These are phyloP conservation scores for Tenthredo scrophulariae DNA, from an alignment of 2,888 invertebrate species.

Conservation along the genomic window DNA sequence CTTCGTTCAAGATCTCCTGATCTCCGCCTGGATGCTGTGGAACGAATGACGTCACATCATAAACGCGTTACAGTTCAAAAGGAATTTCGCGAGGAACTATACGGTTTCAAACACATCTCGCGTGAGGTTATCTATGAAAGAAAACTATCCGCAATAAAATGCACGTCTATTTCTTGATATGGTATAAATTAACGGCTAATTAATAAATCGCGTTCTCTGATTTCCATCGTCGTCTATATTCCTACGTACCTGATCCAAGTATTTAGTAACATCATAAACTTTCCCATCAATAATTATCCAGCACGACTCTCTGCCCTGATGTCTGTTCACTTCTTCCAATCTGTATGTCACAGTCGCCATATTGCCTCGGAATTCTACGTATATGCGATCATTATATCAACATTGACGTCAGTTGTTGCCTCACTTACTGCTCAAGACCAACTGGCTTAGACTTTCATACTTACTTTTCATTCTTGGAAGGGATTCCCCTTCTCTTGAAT, in stretches of 20 bases:
- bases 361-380: background rate
- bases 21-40: constrained; percentile 52
- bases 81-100: background rate
- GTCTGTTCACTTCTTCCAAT: constrained; percentile 33
- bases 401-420: constrained; percentile 20
- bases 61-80: background rate
- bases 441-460: constrained; percentile 19
- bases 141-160: background rate
- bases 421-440: constrained; percentile 35
- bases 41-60: constrained; percentile 38
- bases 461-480: background rate
- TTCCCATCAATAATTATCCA: constrained; percentile 51
- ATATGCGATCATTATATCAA: background rate
- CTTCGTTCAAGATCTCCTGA: constrained; percentile 42
- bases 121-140: background rate
- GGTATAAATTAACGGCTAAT: background rate
- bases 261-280: constrained; percentile 54
- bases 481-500: constrained; percentile 14
- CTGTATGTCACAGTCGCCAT: constrained; percentile 42
- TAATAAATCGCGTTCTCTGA: background rate
- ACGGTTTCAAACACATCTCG: background rate
- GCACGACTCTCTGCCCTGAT: constrained; percentile 43
- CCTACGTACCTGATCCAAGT: constrained; percentile 46
- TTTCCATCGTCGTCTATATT: background rate
- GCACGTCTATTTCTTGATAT: background rate